Conservation (phyloP, 2,797 vertebrate genomes). For the Cyclura pinguis region DNA sequence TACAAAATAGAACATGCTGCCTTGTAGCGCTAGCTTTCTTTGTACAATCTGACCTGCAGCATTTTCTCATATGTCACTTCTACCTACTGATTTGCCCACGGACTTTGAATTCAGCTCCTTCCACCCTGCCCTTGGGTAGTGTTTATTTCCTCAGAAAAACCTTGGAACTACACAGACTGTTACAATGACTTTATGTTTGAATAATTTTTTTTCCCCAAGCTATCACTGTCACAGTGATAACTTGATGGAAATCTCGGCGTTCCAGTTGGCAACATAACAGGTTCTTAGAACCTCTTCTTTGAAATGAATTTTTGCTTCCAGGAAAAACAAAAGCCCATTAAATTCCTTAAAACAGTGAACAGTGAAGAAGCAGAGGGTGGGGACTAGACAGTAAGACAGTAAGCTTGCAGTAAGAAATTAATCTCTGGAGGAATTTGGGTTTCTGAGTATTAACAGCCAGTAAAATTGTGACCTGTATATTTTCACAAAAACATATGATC, state of each 20-base stretch:
- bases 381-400: background rate
- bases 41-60: background rate
- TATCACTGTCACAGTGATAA: background rate
- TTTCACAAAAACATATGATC: background rate
- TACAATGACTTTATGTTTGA: too few relatives aligned
- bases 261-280: background rate
- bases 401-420: background rate
- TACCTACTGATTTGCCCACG: constrained; percentile 1
- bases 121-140: background rate
- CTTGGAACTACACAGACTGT: background rate
- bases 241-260: background rate
- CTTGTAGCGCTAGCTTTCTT: background rate
- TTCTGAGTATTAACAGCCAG: background rate
- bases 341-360: background rate
- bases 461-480: background rate
- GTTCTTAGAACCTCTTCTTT: background rate
- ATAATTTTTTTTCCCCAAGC: background rate
- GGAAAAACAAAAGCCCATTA: background rate
- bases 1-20: constrained; percentile 9
- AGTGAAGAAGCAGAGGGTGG: background rate
- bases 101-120: background rate
- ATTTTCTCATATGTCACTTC: background rate
- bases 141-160: background rate
- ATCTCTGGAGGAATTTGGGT: background rate
- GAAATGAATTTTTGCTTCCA: background rate